Conservation (phyloP, 2,113 vertebrate genomes). For the Ammospiza caudacuta region DNA sequence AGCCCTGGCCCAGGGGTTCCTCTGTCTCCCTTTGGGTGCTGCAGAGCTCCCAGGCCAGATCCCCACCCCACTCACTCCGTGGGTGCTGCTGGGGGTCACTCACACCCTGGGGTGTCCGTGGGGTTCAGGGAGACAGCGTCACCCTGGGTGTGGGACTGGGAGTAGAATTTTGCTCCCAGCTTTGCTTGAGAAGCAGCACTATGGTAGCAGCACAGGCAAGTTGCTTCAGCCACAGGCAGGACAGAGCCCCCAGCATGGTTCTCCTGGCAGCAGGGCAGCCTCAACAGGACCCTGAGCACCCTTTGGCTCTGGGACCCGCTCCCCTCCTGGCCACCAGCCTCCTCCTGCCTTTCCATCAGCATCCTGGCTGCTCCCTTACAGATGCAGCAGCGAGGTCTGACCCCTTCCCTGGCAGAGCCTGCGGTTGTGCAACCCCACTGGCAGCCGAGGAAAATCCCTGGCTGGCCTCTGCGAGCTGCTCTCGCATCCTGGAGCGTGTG, state of each 20-base stretch:
- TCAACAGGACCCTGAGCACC: neutral
- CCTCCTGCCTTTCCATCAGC: neutral
- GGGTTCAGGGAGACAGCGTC: neutral
- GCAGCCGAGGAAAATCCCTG: conserved; percentile 56
- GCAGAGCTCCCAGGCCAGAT: neutral
- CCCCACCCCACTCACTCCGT: fast-evolving
- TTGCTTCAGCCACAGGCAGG: neutral
- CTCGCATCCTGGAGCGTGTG: conserved; percentile 12
- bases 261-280: neutral
- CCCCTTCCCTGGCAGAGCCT: conserved; percentile 11
- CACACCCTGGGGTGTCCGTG: fast-evolving
- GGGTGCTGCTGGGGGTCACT: neutral
- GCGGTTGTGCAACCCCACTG: conserved; percentile 15
- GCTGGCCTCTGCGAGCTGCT: conserved; percentile 16
- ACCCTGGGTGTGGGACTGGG: fast-evolving
- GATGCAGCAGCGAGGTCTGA: neutral
- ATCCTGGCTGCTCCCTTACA: neutral
- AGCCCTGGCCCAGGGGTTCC: neutral
- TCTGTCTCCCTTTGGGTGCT: neutral
- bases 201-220: neutral
- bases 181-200: neutral
- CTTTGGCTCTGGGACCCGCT: neutral
- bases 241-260: neutral
- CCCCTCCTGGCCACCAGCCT: neutral
- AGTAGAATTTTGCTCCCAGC: neutral